Conservation (phyloP, 2,888 invertebrate species). For the Stegana nigrithorax region DNA sequence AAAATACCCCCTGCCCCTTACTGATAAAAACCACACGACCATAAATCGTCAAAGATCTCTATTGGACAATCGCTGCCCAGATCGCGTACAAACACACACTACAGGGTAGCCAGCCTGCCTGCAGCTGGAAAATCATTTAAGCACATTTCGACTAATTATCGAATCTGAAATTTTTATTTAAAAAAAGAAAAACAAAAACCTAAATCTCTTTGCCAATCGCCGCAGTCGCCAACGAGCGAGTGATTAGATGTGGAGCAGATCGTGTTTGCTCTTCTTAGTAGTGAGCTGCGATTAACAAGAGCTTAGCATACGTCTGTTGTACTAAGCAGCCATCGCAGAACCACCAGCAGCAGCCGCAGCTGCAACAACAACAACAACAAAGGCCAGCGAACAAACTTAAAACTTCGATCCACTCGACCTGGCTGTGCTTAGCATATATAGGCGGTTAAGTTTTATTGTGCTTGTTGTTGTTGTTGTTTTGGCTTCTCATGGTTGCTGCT, state of each 20-base stretch:
- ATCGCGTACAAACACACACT: no score
- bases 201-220: not conserved
- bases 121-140: constrained; percentile 51
- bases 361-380: not conserved
- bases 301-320: no score
- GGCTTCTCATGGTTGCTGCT: no score
- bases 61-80: constrained; percentile 1
- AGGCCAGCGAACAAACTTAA: not conserved
- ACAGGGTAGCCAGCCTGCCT: not conserved
- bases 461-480: not conserved
- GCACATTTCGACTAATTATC: constrained; percentile 65
- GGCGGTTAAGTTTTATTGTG: constrained; percentile 1
- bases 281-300: constrained; percentile 32
- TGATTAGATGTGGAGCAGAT: constrained; percentile 29
- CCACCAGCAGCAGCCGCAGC: no score
- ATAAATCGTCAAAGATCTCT: constrained; percentile 11
- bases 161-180: constrained; percentile 63
- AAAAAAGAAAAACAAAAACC: constrained; percentile 12
- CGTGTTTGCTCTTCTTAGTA: constrained; percentile 23
- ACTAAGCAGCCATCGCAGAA: no score
- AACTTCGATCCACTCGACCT: not conserved
- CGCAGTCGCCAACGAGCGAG: not conserved
- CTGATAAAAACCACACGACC: constrained; percentile 11
- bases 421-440: no score
- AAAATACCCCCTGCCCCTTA: no score